A percentile compares a stretch with the other conserved stretches of the same genome.
Evolutionary conservation across 2,888 invertebrate genomes (phyloP).

Genomic region (Leptopilina drosophilae): DNA sequence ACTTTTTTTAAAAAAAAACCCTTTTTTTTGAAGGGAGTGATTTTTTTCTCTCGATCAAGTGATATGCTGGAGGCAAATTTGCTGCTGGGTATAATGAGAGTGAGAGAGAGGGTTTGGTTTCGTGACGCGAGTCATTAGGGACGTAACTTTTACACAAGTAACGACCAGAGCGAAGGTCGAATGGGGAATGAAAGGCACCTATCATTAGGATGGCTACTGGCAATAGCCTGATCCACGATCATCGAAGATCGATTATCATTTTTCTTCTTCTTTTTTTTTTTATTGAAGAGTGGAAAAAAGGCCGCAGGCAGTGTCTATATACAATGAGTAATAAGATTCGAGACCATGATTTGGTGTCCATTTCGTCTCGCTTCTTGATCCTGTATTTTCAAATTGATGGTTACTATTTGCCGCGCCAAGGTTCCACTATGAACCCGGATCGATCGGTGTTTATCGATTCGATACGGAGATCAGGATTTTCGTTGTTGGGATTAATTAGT

Average conservation of each 20-base stretch:
- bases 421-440: constrained; percentile 57
- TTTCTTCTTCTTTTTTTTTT: constrained; percentile 42
- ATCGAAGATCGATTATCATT: constrained; percentile 62
- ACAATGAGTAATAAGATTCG: constrained; percentile 42
- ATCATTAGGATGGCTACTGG: constrained; percentile 65
- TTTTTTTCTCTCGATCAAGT: background rate
- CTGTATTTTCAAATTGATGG: constrained; percentile 61
- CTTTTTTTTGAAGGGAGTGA: background rate
- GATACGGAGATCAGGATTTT: constrained; percentile 49
- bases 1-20: background rate
- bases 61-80: constrained; percentile 39
- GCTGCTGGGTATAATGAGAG: constrained; percentile 40
- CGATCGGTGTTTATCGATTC: constrained; percentile 65
- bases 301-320: constrained; percentile 32
- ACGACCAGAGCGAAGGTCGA: constrained; percentile 61
- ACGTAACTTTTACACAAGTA: constrained; percentile 52
- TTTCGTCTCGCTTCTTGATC: constrained; percentile 46
- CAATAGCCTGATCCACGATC: constrained; percentile 60
- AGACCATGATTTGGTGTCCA: constrained; percentile 49
- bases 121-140: constrained; percentile 63
- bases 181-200: constrained; percentile 52
- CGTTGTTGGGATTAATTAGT: no score
- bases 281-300: background rate
- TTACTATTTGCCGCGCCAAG: constrained; percentile 54
- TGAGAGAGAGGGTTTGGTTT: constrained; percentile 46